Evolutionary conservation across 2,113 vertebrate genomes (phyloP).

Genomic region (Syngnathus floridae): DNA sequence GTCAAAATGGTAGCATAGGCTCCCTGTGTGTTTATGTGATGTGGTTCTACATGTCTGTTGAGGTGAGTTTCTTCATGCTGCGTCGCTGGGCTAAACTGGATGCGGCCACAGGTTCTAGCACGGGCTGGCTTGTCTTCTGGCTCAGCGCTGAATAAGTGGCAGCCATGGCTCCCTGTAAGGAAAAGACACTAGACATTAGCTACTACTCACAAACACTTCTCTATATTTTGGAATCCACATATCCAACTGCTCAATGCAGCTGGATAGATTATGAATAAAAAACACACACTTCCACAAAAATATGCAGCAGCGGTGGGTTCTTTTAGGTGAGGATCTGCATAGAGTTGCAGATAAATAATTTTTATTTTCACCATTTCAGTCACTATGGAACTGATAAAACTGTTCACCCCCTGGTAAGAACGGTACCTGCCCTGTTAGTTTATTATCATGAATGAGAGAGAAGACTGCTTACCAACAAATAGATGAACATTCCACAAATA

Average conservation of each 20-base stretch:
- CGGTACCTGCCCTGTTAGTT: too few relatives aligned
- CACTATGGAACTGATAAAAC: too few relatives aligned
- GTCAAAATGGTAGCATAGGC: background rate
- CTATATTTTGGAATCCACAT: background rate
- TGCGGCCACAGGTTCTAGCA: conserved; percentile 92
- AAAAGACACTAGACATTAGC: background rate
- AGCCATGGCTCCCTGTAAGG: conserved; percentile 85
- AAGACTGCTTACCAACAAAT: too few relatives aligned
- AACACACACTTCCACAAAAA: too few relatives aligned
- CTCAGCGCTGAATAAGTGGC: conserved; percentile 90
- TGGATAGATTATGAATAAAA: too few relatives aligned
- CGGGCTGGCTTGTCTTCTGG: conserved; percentile 88
- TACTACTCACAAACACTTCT: background rate
- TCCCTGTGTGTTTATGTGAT: conserved; percentile 4
- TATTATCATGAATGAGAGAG: too few relatives aligned
- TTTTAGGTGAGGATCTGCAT: too few relatives aligned
- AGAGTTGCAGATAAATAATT: background rate
- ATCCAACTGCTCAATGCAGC: background rate
- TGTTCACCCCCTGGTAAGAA: too few relatives aligned
- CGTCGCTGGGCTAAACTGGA: conserved; percentile 93
- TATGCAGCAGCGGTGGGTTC: too few relatives aligned
- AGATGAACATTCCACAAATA: too few relatives aligned
- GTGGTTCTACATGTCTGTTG: conserved; percentile 85
- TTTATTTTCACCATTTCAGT: background rate
- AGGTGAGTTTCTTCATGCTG: conserved; percentile 96